These are phyloP conservation scores for Myodes glareolus DNA, from an alignment of 2,113 vertebrate genomes.

Conservation along the genomic window DNA sequence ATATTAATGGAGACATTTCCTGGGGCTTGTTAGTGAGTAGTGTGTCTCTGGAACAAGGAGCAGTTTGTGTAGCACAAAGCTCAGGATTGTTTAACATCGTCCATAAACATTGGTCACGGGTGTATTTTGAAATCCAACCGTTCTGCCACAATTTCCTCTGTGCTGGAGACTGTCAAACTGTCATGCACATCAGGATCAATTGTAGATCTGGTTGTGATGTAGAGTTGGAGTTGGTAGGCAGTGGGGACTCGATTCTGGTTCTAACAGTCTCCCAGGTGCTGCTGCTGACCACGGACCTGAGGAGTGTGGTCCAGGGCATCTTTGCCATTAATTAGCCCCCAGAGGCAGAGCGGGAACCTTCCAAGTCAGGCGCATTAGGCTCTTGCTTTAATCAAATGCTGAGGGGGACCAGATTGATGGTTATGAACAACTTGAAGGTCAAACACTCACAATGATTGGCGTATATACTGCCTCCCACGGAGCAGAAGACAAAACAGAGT, in stretches of 20 bases:
- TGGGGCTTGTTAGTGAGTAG: neutral
- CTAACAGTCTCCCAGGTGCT: neutral
- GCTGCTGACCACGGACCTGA: neutral
- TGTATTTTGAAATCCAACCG: neutral
- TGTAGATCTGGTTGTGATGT: neutral
- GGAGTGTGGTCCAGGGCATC: neutral
- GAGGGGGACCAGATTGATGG: neutral
- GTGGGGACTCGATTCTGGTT: slow-evolving; percentile 23
- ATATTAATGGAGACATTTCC: neutral
- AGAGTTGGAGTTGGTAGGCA: neutral
- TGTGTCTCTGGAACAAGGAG: neutral
- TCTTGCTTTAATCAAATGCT: slow-evolving; percentile 48
- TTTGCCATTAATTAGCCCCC: slow-evolving; percentile 24
- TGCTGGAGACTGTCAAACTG: neutral
- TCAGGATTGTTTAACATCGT: neutral
- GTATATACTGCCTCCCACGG: neutral
- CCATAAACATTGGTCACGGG: neutral
- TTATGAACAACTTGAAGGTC: neutral
- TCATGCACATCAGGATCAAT: neutral
- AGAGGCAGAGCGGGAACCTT: neutral
- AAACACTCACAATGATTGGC: neutral
- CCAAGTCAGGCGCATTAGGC: slow-evolving; percentile 14
- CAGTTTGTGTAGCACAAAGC: neutral
- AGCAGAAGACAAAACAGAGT: neutral
- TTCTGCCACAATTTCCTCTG: neutral